phyloP scores from a whole-genome alignment of 1,140 invertebrate genomes.

The Meloidogyne chitwoodi region DNA sequence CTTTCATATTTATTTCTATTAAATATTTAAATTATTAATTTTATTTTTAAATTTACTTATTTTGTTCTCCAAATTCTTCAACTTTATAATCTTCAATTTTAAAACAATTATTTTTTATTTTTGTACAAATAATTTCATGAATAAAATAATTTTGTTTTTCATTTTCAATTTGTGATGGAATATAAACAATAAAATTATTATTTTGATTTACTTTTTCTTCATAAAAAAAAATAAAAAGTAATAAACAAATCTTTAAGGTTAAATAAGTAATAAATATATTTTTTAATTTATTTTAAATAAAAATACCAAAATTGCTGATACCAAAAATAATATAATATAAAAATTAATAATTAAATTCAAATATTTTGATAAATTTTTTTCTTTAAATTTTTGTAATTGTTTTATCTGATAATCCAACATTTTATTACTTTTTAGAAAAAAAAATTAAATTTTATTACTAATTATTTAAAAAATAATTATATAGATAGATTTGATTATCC shows the following conservation, averaged over 20 bases:
- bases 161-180: not conserved
- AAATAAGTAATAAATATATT: not conserved
- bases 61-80: not conserved
- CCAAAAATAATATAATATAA: not conserved
- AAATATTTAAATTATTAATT: no score
- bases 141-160: not conserved
- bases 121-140: constrained; percentile 12
- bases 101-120: not conserved
- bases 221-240: not conserved
- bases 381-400: not conserved
- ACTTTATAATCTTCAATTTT: constrained; percentile 7
- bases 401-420: not conserved
- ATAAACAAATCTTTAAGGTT: not conserved
- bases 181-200: not conserved
- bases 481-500: no score
- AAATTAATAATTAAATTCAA: not conserved
- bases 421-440: not conserved
- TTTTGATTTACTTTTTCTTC: not conserved
- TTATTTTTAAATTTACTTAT: not conserved
- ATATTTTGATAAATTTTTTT: not conserved
- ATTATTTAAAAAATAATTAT: no score
- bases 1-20: not conserved
- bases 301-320: not conserved
- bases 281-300: not conserved
- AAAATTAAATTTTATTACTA: no score